Evolutionary conservation across 2,888 invertebrate genomes (phyloP).

Genomic region (Thera obeliscata): DNA sequence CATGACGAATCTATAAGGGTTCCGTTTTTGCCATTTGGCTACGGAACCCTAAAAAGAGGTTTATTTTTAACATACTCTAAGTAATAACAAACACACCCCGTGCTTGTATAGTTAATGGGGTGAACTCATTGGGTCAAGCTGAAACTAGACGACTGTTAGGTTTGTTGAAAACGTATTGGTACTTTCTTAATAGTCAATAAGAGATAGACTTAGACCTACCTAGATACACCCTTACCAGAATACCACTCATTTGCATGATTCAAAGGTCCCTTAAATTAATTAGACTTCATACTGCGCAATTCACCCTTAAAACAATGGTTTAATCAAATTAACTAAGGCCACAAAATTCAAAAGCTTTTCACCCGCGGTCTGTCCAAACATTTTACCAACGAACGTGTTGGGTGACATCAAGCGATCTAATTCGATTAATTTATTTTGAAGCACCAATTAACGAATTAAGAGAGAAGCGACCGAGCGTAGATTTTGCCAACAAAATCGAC

Average conservation of each 20-base stretch:
- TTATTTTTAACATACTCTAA: too few species aligned
- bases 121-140: too few species aligned
- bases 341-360: constrained; percentile 60
- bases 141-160: too few species aligned
- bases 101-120: too few species aligned
- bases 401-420: constrained; percentile 72
- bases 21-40: too few species aligned
- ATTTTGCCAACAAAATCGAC: constrained; percentile 77
- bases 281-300: constrained; percentile 14
- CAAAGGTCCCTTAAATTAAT: constrained; percentile 19
- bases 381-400: constrained; percentile 71
- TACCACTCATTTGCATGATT: background rate
- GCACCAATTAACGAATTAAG: constrained; percentile 78
- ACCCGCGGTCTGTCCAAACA: constrained; percentile 70
- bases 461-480: constrained; percentile 75
- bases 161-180: too few species aligned
- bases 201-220: too few species aligned
- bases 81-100: too few species aligned
- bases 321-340: constrained; percentile 58
- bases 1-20: too few species aligned
- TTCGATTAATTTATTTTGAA: constrained; percentile 81
- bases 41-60: too few species aligned
- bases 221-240: background rate
- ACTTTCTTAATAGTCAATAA: too few species aligned
- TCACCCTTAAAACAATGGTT: constrained; percentile 50